These are phyloP conservation scores for Scalopus aquaticus DNA, from an alignment of 2,113 vertebrate species.

Conservation along the genomic window DNA sequence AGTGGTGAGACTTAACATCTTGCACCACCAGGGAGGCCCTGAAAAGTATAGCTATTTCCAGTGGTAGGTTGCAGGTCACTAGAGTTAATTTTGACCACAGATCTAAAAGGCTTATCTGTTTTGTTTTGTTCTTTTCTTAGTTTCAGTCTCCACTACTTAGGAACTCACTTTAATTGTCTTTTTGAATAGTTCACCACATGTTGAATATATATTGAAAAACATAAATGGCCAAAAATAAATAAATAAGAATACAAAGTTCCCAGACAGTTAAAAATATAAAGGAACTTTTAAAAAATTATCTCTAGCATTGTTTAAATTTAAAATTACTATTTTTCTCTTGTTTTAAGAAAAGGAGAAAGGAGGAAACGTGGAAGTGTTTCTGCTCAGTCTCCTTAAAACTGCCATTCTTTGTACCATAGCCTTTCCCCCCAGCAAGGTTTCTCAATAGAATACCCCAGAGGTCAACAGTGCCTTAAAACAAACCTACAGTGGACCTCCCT, in stretches of 20 bases:
- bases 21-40: too few species aligned
- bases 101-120: neutral
- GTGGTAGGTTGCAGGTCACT: neutral
- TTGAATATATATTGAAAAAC: neutral
- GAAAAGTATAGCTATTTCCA: neutral
- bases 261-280: too few species aligned
- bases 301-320: neutral
- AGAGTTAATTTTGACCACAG: neutral
- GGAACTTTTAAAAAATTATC: neutral
- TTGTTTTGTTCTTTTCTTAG: neutral
- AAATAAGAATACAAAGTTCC: too few species aligned
- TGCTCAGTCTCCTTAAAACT: neutral
- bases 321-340: neutral
- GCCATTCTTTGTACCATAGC: neutral
- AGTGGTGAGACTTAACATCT: too few species aligned
- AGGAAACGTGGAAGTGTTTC: neutral
- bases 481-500: too few species aligned
- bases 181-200: neutral
- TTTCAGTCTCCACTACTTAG: neutral
- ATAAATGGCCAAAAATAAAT: neutral
- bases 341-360: constrained; percentile 22
- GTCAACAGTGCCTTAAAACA: neutral
- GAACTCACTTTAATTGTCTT: neutral
- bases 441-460: neutral
- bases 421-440: neutral